Percentiles rank a stretch among this genome's conserved stretches.
Conservation (phyloP, 2,113 vertebrate species). For the Epinephelus cyanopodus region DNA sequence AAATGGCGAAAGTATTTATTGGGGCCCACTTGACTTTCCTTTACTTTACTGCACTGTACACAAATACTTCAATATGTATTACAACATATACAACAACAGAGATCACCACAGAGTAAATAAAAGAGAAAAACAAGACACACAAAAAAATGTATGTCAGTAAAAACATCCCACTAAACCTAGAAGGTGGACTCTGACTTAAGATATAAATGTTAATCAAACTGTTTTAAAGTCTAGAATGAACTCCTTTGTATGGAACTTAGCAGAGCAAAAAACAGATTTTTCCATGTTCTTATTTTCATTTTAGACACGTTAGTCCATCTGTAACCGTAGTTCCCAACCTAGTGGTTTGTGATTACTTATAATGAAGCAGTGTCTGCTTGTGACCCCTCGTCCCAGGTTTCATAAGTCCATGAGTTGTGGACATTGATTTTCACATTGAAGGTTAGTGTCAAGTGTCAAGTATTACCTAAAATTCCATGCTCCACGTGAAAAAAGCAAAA, state of each 20-base stretch:
- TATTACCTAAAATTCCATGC: no score
- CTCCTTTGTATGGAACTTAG: background rate
- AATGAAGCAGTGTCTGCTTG: background rate
- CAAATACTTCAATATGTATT: background rate
- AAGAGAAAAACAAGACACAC: background rate
- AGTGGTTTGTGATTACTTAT: background rate
- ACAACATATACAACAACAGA: background rate
- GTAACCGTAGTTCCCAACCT: no score
- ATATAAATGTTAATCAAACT: no score
- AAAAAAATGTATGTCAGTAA: no score
- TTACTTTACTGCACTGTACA: background rate
- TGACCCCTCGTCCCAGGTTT: background rate
- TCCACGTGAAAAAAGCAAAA: no score
- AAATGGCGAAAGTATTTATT: background rate
- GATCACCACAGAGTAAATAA: background rate
- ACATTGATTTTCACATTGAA: background rate
- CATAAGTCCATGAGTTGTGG: background rate
- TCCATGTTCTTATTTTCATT: background rate
- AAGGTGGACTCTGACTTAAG: no score
- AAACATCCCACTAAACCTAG: no score
- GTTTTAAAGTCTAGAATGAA: background rate
- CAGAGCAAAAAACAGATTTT: background rate
- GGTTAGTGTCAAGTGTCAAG: background rate
- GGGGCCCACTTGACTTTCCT: background rate
- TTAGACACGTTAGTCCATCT: background rate